Percentiles rank a stretch among this genome's conserved stretches.
These are phyloP conservation scores for Sphecodes monilicornis DNA, from an alignment of 2,888 invertebrate genomes.

Conservation along the genomic window DNA sequence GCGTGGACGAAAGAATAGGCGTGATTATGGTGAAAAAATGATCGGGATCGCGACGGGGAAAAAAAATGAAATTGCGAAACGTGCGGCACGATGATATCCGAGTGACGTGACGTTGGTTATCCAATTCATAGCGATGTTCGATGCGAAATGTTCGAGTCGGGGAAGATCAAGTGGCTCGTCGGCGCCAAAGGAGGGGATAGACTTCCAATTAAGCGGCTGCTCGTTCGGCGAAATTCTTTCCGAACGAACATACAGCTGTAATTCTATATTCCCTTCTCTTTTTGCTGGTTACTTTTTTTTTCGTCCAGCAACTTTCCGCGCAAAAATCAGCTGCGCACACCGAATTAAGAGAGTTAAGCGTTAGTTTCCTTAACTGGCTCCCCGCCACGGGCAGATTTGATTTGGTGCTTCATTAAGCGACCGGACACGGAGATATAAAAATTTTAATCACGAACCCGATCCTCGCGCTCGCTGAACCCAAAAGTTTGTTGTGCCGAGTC, in stretches of 20 bases:
- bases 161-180: neutral
- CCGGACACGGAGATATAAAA: neutral
- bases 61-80: neutral
- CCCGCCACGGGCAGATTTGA: neutral
- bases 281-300: neutral
- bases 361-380: slow-evolving; percentile 30
- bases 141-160: slow-evolving; percentile 1
- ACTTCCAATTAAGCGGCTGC: slow-evolving; percentile 5
- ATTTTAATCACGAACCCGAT: neutral
- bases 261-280: neutral
- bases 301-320: neutral
- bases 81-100: neutral
- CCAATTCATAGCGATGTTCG: neutral
- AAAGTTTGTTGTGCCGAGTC: neutral
- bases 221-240: neutral
- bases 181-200: neutral
- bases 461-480: neutral
- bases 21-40: neutral
- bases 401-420: slow-evolving; percentile 16
- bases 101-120: neutral
- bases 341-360: slow-evolving; percentile 4
- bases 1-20: neutral
- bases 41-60: neutral
- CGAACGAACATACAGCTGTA: neutral
- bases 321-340: neutral